phyloP scores from a whole-genome alignment of 2,888 invertebrate species.

The Parnassius glacialis region DNA sequence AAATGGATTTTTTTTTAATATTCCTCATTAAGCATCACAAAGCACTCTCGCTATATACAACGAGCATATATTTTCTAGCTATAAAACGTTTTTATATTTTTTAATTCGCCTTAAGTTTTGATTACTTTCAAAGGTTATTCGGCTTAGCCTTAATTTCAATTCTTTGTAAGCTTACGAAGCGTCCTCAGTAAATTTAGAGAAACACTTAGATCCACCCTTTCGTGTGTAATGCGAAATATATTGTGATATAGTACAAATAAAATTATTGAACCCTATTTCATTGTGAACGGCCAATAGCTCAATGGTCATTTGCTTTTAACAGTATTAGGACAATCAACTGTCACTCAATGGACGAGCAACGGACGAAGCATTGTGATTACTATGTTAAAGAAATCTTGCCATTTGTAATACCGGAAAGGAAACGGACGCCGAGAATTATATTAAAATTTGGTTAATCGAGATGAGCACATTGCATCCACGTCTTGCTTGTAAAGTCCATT shows the following conservation, averaged over 20 bases:
- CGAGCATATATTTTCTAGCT: conserved; percentile 53
- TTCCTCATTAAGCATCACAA: conserved; percentile 51
- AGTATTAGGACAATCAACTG: conserved; percentile 59
- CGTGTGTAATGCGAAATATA: conserved; percentile 43
- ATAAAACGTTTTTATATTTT: conserved; percentile 47
- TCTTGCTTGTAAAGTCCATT: conserved; percentile 32
- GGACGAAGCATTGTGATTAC: conserved; percentile 19
- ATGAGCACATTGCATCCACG: conserved; percentile 28
- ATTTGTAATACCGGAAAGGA: conserved; percentile 24
- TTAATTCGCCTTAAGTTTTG: conserved; percentile 55
- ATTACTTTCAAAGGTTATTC: conserved; percentile 45
- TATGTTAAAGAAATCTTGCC: conserved; percentile 32
- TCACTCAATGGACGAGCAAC: conserved; percentile 8
- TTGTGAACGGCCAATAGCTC: conserved; percentile 45
- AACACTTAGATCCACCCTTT: conserved; percentile 33
- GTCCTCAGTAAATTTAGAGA: conserved; percentile 29
- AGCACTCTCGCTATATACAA: conserved; percentile 41
- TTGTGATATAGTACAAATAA: conserved; percentile 78
- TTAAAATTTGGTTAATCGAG: conserved; percentile 11
- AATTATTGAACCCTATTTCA: conserved; percentile 45
- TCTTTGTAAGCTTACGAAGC: conserved; percentile 25
- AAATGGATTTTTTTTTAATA: conserved; percentile 50
- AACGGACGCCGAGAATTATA: conserved; percentile 4
- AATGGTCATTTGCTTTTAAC: conserved; percentile 48
- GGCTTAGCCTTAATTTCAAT: conserved; percentile 54